Evolutionary conservation across 2,888 invertebrate species (phyloP).

Genomic region (Agrilus biguttatus): DNA sequence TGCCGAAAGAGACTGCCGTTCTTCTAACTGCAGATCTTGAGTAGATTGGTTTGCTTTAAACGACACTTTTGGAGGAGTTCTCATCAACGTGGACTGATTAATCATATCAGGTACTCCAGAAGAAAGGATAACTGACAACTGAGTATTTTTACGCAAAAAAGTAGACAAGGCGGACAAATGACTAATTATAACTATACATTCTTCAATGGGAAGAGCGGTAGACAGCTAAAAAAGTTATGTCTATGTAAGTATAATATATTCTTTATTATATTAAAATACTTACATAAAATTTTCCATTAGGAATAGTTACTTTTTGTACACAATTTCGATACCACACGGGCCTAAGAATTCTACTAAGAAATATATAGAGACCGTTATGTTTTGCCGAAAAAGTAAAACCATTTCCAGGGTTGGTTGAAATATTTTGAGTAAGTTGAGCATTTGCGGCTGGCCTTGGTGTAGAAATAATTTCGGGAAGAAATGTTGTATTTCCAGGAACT

Average conservation of each 20-base stretch:
- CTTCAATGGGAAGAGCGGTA: slow-evolving; percentile 52
- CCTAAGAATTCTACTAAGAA: slow-evolving; percentile 73
- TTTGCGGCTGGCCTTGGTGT: slow-evolving; percentile 19
- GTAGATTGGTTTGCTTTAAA: slow-evolving; percentile 15
- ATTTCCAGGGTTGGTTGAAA: slow-evolving; percentile 1
- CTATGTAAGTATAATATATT: neutral
- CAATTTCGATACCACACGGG: slow-evolving; percentile 79
- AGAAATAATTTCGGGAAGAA: slow-evolving; percentile 28
- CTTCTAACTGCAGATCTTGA: slow-evolving; percentile 43
- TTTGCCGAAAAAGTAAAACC: slow-evolving; percentile 54
- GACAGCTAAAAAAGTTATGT: slow-evolving; percentile 36
- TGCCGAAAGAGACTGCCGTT: slow-evolving; percentile 63
- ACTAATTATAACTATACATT: slow-evolving; percentile 57
- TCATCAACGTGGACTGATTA: neutral
- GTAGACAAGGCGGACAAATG: slow-evolving; percentile 59
- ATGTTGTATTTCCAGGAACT: slow-evolving; percentile 13
- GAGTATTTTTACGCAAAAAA: slow-evolving; percentile 59
- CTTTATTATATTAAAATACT: slow-evolving; percentile 21
- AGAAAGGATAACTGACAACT: slow-evolving; percentile 21
- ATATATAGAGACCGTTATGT: slow-evolving; percentile 87
- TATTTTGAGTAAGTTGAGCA: slow-evolving; percentile 3
- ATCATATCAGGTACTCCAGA: slow-evolving; percentile 1
- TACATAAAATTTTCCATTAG: slow-evolving; percentile 41
- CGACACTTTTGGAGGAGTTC: neutral
- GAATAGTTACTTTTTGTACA: slow-evolving; percentile 41